phyloP scores from a whole-genome alignment of 2,888 invertebrate species.

The Dicranocentrus wangi region DNA sequence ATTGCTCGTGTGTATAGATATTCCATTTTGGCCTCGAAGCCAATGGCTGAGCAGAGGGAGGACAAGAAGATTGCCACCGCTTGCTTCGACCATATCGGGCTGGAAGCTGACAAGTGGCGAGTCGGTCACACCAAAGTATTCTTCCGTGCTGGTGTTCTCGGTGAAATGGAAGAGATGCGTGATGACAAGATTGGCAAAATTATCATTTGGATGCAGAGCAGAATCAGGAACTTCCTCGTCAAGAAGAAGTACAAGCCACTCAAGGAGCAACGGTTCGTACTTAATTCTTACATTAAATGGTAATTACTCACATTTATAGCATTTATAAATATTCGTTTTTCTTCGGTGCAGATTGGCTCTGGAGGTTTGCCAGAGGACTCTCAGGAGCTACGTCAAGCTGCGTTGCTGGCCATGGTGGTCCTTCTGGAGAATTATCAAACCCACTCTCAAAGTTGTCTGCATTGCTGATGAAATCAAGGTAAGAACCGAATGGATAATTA shows the following conservation, averaged over 20 bases:
- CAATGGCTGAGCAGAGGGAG: constrained; percentile 86
- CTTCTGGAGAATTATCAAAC: constrained; percentile 69
- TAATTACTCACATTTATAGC: no score
- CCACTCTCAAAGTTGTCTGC: constrained; percentile 66
- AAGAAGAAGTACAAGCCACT: constrained; percentile 66
- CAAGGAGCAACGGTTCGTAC: constrained; percentile 83
- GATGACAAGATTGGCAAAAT: constrained; percentile 77
- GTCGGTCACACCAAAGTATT: constrained; percentile 99
- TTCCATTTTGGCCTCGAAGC: constrained; percentile 98
- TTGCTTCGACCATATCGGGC: constrained; percentile 88
- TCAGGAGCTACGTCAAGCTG: constrained; percentile 65
- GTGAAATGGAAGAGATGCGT: constrained; percentile 78
- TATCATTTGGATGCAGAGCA: constrained; percentile 75
- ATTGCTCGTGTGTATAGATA: constrained; percentile 80
- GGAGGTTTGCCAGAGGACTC: constrained; percentile 64
- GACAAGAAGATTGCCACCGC: constrained; percentile 89
- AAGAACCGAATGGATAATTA: background rate
- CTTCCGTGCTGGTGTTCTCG: constrained; percentile 75
- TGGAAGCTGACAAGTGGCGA: constrained; percentile 96
- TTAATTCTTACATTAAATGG: no score
- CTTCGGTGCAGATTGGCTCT: constrained; percentile 54
- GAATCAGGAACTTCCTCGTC: constrained; percentile 61
- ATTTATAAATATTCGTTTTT: background rate
- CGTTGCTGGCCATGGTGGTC: constrained; percentile 69
- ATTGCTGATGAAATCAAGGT: constrained; percentile 69